A percentile compares a stretch with the other conserved stretches of the same genome.
phyloP scores from a whole-genome alignment of 1,140 invertebrate species.

The Delia radicum region DNA sequence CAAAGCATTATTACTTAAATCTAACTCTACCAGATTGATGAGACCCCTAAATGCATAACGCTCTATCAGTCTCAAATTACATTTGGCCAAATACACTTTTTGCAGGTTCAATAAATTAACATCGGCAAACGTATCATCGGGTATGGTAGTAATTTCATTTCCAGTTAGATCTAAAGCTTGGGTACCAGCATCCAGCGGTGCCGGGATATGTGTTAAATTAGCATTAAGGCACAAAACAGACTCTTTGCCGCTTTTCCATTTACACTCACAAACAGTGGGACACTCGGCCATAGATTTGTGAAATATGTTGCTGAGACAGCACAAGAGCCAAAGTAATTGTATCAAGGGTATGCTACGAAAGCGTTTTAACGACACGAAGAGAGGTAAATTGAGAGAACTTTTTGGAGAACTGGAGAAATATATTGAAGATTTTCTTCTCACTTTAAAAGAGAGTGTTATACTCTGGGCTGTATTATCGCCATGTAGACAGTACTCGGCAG shows the following conservation, averaged over 20 bases:
- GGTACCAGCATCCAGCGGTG: constrained; percentile 69
- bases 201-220: constrained; percentile 69
- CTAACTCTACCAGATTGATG: constrained; percentile 75
- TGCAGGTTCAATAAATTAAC: constrained; percentile 76
- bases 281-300: constrained; percentile 58
- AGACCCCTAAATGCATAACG: constrained; percentile 68
- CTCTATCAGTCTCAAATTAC: constrained; percentile 64
- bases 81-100: constrained; percentile 71
- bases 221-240: constrained; percentile 74
- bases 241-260: constrained; percentile 83
- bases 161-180: constrained; percentile 76
- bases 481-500: background rate
- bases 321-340: constrained; percentile 47
- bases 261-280: constrained; percentile 75
- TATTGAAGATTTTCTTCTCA: constrained; percentile 15
- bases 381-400: background rate
- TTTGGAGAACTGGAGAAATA: background rate
- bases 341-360: constrained; percentile 39
- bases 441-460: constrained; percentile 7
- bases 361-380: background rate
- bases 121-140: constrained; percentile 69
- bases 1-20: constrained; percentile 73
- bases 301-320: constrained; percentile 37
- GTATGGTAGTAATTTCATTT: constrained; percentile 68
- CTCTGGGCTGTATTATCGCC: constrained; percentile 21